Conservation (phyloP, 2,113 vertebrate genomes). For the Syngnathus typhle region DNA sequence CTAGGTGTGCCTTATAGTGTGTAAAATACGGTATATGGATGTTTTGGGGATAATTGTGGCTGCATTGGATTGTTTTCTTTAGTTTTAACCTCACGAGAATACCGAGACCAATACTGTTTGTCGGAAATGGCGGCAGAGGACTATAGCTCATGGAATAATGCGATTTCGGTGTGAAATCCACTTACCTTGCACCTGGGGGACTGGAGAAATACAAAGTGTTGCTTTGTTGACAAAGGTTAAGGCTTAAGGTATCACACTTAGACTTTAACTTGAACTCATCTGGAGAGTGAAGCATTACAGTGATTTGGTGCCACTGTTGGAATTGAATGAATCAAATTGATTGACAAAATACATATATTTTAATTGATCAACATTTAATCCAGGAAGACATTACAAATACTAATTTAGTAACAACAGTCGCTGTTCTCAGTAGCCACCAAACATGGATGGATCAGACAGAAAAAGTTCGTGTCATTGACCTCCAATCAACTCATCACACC, state of each 20-base stretch:
- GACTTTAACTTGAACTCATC: conserved; percentile 9
- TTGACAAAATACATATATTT: no score
- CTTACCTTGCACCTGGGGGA: conserved; percentile 26
- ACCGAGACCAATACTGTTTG: not conserved
- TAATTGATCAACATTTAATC: no score
- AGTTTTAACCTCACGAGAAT: not conserved
- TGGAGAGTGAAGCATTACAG: not conserved
- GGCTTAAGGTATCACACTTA: conserved; percentile 7
- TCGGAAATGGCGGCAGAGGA: conserved; percentile 14
- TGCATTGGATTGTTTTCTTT: not conserved
- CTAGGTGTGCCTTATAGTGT: no score
- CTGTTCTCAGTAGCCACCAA: not conserved
- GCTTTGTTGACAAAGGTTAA: conserved; percentile 23
- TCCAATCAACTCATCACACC: conserved; percentile 25
- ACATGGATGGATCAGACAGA: not conserved
- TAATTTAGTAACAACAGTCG: no score
- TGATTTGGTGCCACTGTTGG: conserved; percentile 15
- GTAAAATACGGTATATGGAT: not conserved
- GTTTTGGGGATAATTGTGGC: not conserved
- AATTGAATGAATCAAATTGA: conserved; percentile 7
- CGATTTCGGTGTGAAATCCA: conserved; percentile 19
- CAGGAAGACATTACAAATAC: no score
- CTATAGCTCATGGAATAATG: conserved; percentile 16
- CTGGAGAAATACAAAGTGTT: conserved; percentile 15
- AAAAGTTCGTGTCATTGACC: conserved; percentile 27